Base-by-base conservation (phyloP, 2,797 vertebrate species). In the Oreonectes daqikongensis region DNA sequence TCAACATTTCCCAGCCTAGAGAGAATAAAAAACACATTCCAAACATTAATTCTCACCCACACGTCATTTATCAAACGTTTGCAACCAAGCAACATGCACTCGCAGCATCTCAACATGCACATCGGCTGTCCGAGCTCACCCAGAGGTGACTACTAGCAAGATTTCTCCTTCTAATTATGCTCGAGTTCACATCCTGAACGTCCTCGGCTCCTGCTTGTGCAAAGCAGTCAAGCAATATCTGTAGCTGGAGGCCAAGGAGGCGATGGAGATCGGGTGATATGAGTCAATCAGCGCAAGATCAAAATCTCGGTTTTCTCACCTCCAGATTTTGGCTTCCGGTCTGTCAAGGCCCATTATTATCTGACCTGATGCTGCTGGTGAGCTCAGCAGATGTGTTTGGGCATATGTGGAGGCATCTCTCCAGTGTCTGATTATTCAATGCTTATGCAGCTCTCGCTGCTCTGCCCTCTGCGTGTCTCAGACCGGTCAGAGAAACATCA, bases 261-360 rank as follows among this genome's bases (percentile, higher is more conserved):
- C 1, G 8, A 75, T 40, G 63, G 66, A 69, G 67, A 66, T 50
- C 15, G 1, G 68, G 61, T 59, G 42, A 71, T 71, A 30, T 35
- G 64, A 80, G 61, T 50, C 52, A 60, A 75, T 71, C 60, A 55
- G 67, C 17, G 46, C 20, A 46, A 61, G 63, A 72, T 79, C 63
- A 69, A 64, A 77, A 72, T 75, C 24, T 6, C 28, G 55, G 20
- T 42, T 64, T 61, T 5, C 24, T 53, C 57, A 48, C 38, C 68
- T 42, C 15, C 68, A n/a, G 44, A n/a, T 8, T 44, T 60, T 50
- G 64, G 8, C 12, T 5, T 22, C 24, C 38, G 18, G 57, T 8
- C 55, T 72, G 55, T 67, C 80, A 66, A 28, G 69, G 40, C 38
- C 24, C 42, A 75, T 64, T 77, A 71, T 78, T 44, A 78, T 71